Base-by-base conservation (phyloP, 2,113 vertebrate species). In the Miniopterus natalensis region DNA sequence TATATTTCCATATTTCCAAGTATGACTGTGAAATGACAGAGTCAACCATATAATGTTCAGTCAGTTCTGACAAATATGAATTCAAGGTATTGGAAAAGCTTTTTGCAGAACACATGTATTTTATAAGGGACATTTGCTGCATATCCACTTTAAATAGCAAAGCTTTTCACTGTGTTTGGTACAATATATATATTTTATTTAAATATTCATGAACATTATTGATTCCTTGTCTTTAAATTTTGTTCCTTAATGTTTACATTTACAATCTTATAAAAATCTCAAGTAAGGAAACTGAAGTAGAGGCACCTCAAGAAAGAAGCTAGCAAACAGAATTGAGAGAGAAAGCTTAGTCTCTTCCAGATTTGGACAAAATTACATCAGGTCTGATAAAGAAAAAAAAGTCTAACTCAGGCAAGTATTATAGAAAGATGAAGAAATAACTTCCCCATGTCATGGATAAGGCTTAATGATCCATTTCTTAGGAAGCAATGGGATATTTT, bases 401-500 rank as follows among this genome's bases (percentile, higher is more conserved):
- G 65, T n/a, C 65, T 42, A 57, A 59, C 11, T 20, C 51, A 85
- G 45, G 25, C 65, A 25, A 18, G 5, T 36, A 10, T 80, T 80
- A 12, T 1, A 86, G n/a, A 45, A 63, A 96, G 36, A 95, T 1
- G 8, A 77, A 88, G 25, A 53, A 87, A n/a, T 65, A 42, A 66
- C 47, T 83, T 93, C 13, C 18, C 27, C 6, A 9, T 5, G 42
- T 8, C 61, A 51, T 42, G 90, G 29, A 12, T 40, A 53, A 11
- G 36, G 78, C 70, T 80, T 79, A 84, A 95, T 66, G 71, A 92
- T 59, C 59, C 53, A 66, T 84, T 93, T 92, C 83, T 87, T 59
- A 84, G 75, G 53, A n/a, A 71, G 21, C 65, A 93, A 77, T 13
- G 84, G 78, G 53, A n/a, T 75, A 77, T 90, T 81, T 97, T 94